Base-by-base conservation (phyloP, 2,888 invertebrate genomes). In the Charanyca ferruginea region DNA sequence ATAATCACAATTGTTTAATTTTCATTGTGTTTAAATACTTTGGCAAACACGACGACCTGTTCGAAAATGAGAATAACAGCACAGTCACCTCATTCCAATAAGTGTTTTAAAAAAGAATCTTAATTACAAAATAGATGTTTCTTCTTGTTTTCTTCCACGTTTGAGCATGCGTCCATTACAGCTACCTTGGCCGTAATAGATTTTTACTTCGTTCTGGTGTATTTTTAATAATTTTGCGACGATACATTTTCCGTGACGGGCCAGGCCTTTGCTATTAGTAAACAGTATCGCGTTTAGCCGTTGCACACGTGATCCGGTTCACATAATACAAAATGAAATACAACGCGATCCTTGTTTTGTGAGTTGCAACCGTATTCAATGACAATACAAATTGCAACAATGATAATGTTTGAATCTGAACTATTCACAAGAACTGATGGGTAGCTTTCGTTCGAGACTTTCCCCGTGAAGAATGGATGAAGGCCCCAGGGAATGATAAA, bases 321-420 rank as follows among this genome's bases (percentile, higher is more conserved):
- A 48, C 48, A 53, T 70, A 53, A 67, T 77, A 11, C 11, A 60
- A 54, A 44, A 59, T 35, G 76, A 73, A 81, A 76, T 63, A 59
- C 67, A 80, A 73, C 76, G 45, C 52, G 32, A 59, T 58, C 82
- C 67, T 75, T 80, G 76, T 81, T 78, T 32, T 51, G 35, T 48
- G 58, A 23, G n/a, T 45, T 47, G 32, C 41, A 59, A 49, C 47
- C 28, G 47, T 45, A 25, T 72, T 67, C 62, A 58, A 54, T 61
- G 64, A 47, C 66, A 63, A 28, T 52, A 52, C 57, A 54, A 32
- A 49, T 60, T 60, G 47, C 55, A 77, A 77, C 47, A 53, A 64
- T 38, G 44, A 55, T 23, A 32, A 32, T 67, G 45, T 67, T 67
- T 72, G 28, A 51, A 61, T 67, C 71, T 62, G 28, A 72, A 61